A percentile compares a stretch with the other conserved stretches of the same genome.
Conservation (phyloP, 2,797 vertebrate genomes). For the Neosilurus hyrtlii region DNA sequence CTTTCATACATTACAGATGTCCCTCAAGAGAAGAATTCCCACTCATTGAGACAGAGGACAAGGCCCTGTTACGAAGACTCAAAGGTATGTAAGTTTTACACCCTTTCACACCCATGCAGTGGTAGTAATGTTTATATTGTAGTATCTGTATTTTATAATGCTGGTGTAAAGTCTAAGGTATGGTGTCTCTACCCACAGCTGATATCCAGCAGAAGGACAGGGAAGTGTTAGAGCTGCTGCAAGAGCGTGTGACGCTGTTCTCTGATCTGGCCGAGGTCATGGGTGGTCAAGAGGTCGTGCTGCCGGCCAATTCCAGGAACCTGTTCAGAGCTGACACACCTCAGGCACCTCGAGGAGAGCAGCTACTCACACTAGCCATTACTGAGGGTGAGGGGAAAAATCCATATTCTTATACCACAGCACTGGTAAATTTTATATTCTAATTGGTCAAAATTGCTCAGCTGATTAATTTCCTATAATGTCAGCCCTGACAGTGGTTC, state of each 20-base stretch:
- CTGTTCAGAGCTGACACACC: slow-evolving; percentile 81
- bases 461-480: not conserved
- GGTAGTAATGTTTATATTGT: not conserved
- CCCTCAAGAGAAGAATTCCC: slow-evolving; percentile 80
- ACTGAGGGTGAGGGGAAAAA: slow-evolving; percentile 73
- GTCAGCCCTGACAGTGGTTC: not conserved
- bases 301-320: slow-evolving; percentile 68
- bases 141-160: not conserved
- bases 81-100: slow-evolving; percentile 63
- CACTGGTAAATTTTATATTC: not conserved
- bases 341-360: slow-evolving; percentile 77
- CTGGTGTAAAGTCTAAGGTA: not conserved
- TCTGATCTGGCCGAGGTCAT: slow-evolving; percentile 72
- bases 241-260: slow-evolving; percentile 77
- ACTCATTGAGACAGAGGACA: slow-evolving; percentile 79
- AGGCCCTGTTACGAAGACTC: slow-evolving; percentile 72
- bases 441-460: not conserved
- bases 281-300: slow-evolving; percentile 63
- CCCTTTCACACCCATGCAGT: not conserved
- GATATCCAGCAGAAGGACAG: slow-evolving; percentile 77
- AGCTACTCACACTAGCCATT: slow-evolving; percentile 79
- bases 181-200: slow-evolving; percentile 55
- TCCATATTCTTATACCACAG: not conserved
- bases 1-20: slow-evolving; percentile 64
- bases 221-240: slow-evolving; percentile 73